Conservation (phyloP, 2,797 vertebrate species). For the Bradypodion pumilum region DNA sequence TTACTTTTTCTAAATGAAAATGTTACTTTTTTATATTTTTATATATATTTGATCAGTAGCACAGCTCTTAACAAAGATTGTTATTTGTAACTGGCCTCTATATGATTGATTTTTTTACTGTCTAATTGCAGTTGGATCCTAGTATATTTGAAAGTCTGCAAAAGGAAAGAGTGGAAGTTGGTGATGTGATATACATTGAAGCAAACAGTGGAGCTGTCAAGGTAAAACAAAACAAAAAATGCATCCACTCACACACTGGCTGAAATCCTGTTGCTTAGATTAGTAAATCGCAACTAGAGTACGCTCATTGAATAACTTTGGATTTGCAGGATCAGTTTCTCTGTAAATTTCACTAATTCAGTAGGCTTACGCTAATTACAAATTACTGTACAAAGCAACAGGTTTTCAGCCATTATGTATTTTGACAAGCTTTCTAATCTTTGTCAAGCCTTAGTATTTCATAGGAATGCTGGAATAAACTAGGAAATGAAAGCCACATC, state of each 20-base stretch:
- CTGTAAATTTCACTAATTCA: too few relatives aligned
- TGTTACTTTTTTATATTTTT: constrained; percentile 14
- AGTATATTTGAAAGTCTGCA: constrained; percentile 99
- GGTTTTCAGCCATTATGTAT: neutral
- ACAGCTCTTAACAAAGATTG: constrained; percentile 27
- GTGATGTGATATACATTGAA: constrained; percentile 99
- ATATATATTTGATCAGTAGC: neutral
- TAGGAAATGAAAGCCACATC: constrained; percentile 29
- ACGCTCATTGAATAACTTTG: too few relatives aligned
- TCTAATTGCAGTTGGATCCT: constrained; percentile 87
- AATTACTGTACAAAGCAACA: too few relatives aligned
- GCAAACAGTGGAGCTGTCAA: constrained; percentile 98
- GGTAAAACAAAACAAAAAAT: constrained; percentile 75
- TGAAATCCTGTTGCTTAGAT: too few relatives aligned
- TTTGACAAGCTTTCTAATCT: constrained; percentile 7
- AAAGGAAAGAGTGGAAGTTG: constrained; percentile 96
- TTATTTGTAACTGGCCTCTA: neutral
- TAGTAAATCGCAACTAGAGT: too few relatives aligned
- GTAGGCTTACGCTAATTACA: too few relatives aligned
- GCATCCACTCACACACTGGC: too few relatives aligned
- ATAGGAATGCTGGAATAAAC: neutral
- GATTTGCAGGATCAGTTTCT: too few relatives aligned
- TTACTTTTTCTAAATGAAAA: neutral
- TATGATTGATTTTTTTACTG: constrained; percentile 20
- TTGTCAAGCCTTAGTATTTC: constrained; percentile 38